These are phyloP conservation scores for Suncus etruscus DNA, from an alignment of 2,113 vertebrate species.

Conservation along the genomic window DNA sequence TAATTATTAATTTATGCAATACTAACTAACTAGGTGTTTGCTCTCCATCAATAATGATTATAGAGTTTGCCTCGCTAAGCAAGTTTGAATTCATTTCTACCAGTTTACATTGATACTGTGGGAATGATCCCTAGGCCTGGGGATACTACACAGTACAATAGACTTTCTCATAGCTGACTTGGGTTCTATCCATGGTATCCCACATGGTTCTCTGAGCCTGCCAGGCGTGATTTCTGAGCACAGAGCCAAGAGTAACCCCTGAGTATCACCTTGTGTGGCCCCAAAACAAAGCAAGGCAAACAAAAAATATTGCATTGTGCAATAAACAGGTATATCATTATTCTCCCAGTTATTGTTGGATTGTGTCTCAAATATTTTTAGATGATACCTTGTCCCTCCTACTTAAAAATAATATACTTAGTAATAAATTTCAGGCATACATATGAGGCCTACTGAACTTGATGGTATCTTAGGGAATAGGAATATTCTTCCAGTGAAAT, in stretches of 20 bases:
- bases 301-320: background rate
- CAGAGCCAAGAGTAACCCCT: too few relatives aligned
- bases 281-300: too few relatives aligned
- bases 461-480: background rate
- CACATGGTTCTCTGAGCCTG: too few relatives aligned
- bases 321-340: background rate
- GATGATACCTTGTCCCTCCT: conserved; percentile 4
- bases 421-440: background rate
- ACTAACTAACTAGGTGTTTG: conserved; percentile 25
- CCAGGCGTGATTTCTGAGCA: too few relatives aligned
- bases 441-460: background rate
- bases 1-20: conserved; percentile 60
- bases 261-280: too few relatives aligned
- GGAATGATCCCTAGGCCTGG: conserved; percentile 47
- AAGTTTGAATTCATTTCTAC: conserved; percentile 51
- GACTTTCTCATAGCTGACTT: too few relatives aligned
- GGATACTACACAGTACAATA: conserved; percentile 27
- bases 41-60: conserved; percentile 29
- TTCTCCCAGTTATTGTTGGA: background rate
- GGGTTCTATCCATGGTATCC: too few relatives aligned
- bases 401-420: background rate
- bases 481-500: background rate
- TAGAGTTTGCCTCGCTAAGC: conserved; percentile 32
- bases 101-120: conserved; percentile 46
- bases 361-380: conserved; percentile 12